These are phyloP conservation scores for Phyllotis vaccarum DNA, from an alignment of 2,797 vertebrate genomes.

Conservation along the genomic window DNA sequence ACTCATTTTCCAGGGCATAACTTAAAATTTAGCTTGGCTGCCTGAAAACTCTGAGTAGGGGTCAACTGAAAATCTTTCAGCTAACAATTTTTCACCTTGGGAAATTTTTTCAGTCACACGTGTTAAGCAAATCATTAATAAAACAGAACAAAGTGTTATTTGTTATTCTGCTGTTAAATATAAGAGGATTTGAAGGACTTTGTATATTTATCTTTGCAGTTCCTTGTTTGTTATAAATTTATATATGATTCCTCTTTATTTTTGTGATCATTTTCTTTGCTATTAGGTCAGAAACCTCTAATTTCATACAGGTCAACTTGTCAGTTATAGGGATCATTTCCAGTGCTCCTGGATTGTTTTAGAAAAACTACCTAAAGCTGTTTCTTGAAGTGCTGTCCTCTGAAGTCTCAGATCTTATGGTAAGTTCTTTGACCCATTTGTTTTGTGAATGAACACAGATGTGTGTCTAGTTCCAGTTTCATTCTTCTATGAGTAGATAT, in stretches of 20 bases:
- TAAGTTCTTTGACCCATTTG: not conserved
- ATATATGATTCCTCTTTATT: not conserved
- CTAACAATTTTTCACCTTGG: not conserved
- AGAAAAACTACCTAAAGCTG: not conserved
- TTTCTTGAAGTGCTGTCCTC: not conserved
- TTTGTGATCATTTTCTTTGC: not conserved
- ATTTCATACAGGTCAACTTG: not conserved
- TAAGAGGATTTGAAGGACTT: not conserved
- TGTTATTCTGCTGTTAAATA: not conserved
- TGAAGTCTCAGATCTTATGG: not conserved
- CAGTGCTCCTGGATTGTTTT: not conserved
- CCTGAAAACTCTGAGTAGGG: not conserved
- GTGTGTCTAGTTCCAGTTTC: not conserved
- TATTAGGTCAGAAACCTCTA: not conserved
- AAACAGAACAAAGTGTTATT: not conserved
- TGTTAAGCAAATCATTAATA: not conserved
- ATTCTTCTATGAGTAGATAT: too few species aligned
- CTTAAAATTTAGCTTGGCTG: conserved; percentile 18
- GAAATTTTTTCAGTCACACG: not conserved
- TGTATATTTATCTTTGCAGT: not conserved
- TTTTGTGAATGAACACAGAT: not conserved
- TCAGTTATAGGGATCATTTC: not conserved
- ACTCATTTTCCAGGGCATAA: not conserved
- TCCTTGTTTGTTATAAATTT: not conserved
- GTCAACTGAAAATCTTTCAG: not conserved